Percentiles rank a stretch among this genome's conserved stretches.
These are phyloP conservation scores for Acanthurus lineatus DNA, from an alignment of 2,797 vertebrate genomes.

Conservation along the genomic window DNA sequence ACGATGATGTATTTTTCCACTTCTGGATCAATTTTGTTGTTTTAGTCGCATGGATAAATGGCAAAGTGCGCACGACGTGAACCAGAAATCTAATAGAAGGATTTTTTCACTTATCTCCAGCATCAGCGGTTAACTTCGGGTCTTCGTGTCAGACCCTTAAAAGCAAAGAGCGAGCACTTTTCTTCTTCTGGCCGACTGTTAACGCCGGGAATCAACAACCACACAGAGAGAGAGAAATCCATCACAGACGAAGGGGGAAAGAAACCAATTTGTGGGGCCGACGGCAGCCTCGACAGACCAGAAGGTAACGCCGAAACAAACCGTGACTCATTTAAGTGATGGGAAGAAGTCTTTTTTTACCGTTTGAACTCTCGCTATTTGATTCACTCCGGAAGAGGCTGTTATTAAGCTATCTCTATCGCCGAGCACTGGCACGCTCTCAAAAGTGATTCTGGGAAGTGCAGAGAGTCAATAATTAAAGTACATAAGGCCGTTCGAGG, in stretches of 20 bases:
- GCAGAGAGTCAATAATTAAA: slow-evolving; percentile 52
- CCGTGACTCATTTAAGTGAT: neutral
- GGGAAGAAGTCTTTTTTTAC: too few relatives aligned
- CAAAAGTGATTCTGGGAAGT: slow-evolving; percentile 49
- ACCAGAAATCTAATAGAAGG: neutral
- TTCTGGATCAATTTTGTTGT: slow-evolving; percentile 6
- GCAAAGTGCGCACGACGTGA: slow-evolving; percentile 10
- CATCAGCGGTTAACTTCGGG: slow-evolving; percentile 15
- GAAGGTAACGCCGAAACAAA: neutral
- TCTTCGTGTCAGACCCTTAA: slow-evolving; percentile 12
- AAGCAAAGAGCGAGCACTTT: slow-evolving; percentile 16
- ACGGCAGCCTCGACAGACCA: slow-evolving; percentile 25
- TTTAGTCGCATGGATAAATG: slow-evolving; percentile 9
- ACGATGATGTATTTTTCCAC: neutral
- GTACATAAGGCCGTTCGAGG: slow-evolving; percentile 17
- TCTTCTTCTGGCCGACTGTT: slow-evolving; percentile 8
- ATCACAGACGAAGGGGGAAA: slow-evolving; percentile 33
- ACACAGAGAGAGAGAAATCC: slow-evolving; percentile 29
- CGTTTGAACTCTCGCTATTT: neutral
- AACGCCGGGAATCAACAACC: slow-evolving; percentile 31
- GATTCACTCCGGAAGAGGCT: slow-evolving; percentile 12
- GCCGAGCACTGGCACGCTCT: slow-evolving; percentile 11
- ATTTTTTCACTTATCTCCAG: slow-evolving; percentile 21
- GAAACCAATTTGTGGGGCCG: slow-evolving; percentile 31
- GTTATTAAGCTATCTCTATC: slow-evolving; percentile 36